Evolutionary conservation across 1,140 invertebrate species (phyloP).

Genomic region (Leucophenga varia): DNA sequence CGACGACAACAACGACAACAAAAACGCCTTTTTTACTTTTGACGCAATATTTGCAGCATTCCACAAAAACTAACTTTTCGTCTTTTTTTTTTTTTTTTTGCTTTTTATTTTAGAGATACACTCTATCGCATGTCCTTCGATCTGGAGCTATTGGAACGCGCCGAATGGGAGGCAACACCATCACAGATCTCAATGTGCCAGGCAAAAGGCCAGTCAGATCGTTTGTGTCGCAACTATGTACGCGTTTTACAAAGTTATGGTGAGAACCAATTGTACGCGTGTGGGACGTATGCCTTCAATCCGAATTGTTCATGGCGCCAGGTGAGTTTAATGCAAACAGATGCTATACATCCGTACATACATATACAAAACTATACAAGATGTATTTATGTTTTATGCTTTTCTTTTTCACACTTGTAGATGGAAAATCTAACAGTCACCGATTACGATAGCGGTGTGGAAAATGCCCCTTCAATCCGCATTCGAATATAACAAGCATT

Average conservation of each 20-base stretch:
- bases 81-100: slow-evolving; percentile 50
- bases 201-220: slow-evolving; percentile 81
- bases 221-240: slow-evolving; percentile 88
- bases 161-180: slow-evolving; percentile 71
- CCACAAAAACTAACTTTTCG: no score
- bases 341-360: no score
- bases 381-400: no score
- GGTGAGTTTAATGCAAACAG: slow-evolving; percentile 65
- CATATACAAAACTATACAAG: no score
- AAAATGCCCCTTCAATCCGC: slow-evolving; percentile 83
- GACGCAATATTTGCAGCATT: no score
- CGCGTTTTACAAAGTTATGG: slow-evolving; percentile 77
- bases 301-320: slow-evolving; percentile 87
- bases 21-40: no score
- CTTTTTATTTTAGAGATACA: slow-evolving; percentile 82
- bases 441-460: slow-evolving; percentile 71
- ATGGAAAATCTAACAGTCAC: slow-evolving; percentile 76
- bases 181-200: slow-evolving; percentile 72
- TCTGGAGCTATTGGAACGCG: slow-evolving; percentile 69
- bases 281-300: slow-evolving; percentile 88
- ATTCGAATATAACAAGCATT: slow-evolving; percentile 80
- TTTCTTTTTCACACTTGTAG: slow-evolving; percentile 55
- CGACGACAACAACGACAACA: no score
- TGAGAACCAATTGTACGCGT: slow-evolving; percentile 80
- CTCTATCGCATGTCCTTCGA: slow-evolving; percentile 78